Base-by-base conservation (phyloP, 2,113 vertebrate genomes). In the Cichladusa arquata region DNA sequence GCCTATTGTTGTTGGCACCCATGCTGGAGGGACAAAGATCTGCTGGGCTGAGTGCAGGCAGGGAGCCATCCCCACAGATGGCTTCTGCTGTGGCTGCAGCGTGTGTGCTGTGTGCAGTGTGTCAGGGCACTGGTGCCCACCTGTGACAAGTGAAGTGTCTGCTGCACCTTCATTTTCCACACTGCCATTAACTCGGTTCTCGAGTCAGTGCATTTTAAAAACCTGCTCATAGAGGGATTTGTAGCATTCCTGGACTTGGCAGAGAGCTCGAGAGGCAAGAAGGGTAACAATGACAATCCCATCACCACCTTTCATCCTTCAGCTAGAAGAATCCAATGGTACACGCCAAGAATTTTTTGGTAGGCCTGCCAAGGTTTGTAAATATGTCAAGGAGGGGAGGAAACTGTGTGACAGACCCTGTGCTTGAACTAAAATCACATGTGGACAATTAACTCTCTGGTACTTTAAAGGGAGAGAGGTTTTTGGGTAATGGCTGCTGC, bases 51-150 rank as follows among this genome's bases (percentile, higher is more conserved):
- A 6, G 53, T 50, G 62, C 72, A 94, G 97, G 95, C 97, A 96
- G 42, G 8, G 73, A 92, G 97, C 97, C 97, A 97, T 86, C 67
- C 66, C 29, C 23, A 84, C 97, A 98, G 98, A 97, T 97, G 96
- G 96, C 48, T 94, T 47, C 96, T 95, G 82, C 47, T 93, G 72
- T 50, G 73, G 57, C 61, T 26, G 93, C 80, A 93, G 62, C 12
- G 2, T 61, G 78, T 51, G 64, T 91, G 61, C 11, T 88, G 31
- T 56, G 45, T 81, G 61, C 86, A 81, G 40, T 81, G 34, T 79
- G 53, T 22, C 44, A 54, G 74, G 72, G 69, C 81, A 96, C 24
- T 2, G 56, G 72, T 85, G 96, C 91, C 73, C 62, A 81, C 81
- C 84, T 38, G 47, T 54, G 78, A 60, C 48, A 71, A 72, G 54